Evolutionary conservation across 2,888 invertebrate genomes (phyloP), one percentile per base, ranked within the genome.

Genomic region (Lithosia quadra): DNA sequence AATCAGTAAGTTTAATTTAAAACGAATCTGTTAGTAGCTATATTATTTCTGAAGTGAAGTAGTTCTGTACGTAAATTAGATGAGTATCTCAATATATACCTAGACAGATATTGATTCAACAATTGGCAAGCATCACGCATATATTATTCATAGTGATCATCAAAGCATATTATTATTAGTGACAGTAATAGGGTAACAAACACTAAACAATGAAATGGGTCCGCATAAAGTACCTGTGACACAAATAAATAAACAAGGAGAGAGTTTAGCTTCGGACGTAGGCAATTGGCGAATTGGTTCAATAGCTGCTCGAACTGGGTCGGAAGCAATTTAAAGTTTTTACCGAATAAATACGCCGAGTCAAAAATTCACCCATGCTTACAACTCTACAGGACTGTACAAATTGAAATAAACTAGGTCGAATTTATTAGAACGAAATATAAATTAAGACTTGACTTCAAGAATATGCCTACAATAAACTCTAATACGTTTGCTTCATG

Each of bases 311-410:
- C 83, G 76, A 94, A 93, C 90, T 93, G 87, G 93, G 93, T 91
- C 93, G 88, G 86, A 91, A 89, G 91, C 92, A 94, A 94, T 94
- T 93, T 93, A 93, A 94, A 94, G 91, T 94, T 93, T 93, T 90
- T 90, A 85, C 86, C 87, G 85, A 92, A 92, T 93, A 92, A 92
- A 93, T 92, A 91, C 81, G 86, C 87, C 85, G 86, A 91, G 90
- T 91, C 88, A 91, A 91, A 91, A 91, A 90, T 88, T 83, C 83
- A 84, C 81, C 81, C 83, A 86, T 84, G 84, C 84, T 82, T 86
- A 82, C 77, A 76, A 87, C 71, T 88, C 82, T 86, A 86, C 81
- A 77, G 81, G 82, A 85, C 80, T 76, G 83, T 80, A 84, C 86
- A 85, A 79, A 87, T 85, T 83, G 75, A 80, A 84, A 79, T 83